phyloP scores from a whole-genome alignment of 2,113 vertebrate species.

The Verasper variegatus region DNA sequence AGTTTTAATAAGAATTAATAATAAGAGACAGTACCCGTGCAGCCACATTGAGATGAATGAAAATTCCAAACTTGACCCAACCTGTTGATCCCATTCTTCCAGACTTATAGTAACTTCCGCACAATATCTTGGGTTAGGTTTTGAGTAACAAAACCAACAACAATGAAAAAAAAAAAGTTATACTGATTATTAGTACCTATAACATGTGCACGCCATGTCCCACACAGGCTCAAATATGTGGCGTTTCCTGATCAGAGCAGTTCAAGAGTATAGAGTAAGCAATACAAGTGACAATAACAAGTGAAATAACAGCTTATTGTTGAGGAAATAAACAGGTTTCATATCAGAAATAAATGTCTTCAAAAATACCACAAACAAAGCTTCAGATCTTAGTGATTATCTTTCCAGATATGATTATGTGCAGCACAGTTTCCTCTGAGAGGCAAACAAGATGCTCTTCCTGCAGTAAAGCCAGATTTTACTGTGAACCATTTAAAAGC shows the following conservation, averaged over 20 bases:
- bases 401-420: not conserved
- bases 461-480: not conserved
- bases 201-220: not conserved
- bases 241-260: not conserved
- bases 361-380: not conserved
- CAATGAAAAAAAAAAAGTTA: not conserved
- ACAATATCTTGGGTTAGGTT: not conserved
- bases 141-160: not conserved
- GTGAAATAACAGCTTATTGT: conserved; percentile 32
- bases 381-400: not conserved
- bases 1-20: too few species aligned
- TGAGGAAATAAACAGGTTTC: not conserved
- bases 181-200: not conserved
- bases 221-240: conserved; percentile 21
- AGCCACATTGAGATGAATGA: not conserved
- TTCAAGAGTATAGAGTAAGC: conserved; percentile 8
- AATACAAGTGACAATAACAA: too few species aligned
- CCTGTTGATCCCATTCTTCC: not conserved
- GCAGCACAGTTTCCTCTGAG: not conserved
- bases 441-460: not conserved
- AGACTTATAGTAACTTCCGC: not conserved
- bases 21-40: too few species aligned
- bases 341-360: conserved; percentile 3
- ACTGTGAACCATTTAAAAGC: not conserved
- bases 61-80: not conserved